phyloP scores from a whole-genome alignment of 1,140 invertebrate genomes.

The Camponotus pennsylvanicus region DNA sequence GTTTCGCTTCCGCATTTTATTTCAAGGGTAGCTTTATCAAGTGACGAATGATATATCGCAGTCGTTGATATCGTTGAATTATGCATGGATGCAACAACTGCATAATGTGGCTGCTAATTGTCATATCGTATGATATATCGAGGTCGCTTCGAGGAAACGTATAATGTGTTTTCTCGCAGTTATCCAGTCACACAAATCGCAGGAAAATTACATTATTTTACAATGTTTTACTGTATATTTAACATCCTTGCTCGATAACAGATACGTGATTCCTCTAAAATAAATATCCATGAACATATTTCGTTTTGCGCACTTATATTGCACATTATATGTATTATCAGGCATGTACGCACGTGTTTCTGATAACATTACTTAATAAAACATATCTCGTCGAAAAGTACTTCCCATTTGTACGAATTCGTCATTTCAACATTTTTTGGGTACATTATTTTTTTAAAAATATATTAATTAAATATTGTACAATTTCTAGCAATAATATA shows the following conservation, averaged over 20 bases:
- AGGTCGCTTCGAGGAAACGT: slow-evolving; percentile 12
- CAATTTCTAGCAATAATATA: background rate
- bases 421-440: background rate
- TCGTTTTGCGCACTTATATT: background rate
- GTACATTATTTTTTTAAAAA: background rate
- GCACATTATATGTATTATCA: background rate
- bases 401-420: background rate
- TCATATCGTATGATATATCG: slow-evolving; percentile 53
- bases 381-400: background rate
- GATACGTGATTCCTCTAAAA: background rate
- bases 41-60: slow-evolving; percentile 52
- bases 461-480: background rate
- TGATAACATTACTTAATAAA: slow-evolving; percentile 3
- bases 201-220: background rate
- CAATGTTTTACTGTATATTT: background rate
- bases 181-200: background rate
- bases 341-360: too few relatives aligned
- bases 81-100: slow-evolving; percentile 56
- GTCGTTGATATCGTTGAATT: slow-evolving; percentile 54
- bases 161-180: slow-evolving; percentile 46
- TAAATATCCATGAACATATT: background rate
- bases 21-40: slow-evolving; percentile 50
- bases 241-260: background rate
- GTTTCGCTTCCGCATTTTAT: slow-evolving; percentile 29
- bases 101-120: slow-evolving; percentile 54